Evolutionary conservation across 1,140 invertebrate genomes (phyloP), one percentile per base, ranked within the genome.

Genomic region (Patella vulgata): DNA sequence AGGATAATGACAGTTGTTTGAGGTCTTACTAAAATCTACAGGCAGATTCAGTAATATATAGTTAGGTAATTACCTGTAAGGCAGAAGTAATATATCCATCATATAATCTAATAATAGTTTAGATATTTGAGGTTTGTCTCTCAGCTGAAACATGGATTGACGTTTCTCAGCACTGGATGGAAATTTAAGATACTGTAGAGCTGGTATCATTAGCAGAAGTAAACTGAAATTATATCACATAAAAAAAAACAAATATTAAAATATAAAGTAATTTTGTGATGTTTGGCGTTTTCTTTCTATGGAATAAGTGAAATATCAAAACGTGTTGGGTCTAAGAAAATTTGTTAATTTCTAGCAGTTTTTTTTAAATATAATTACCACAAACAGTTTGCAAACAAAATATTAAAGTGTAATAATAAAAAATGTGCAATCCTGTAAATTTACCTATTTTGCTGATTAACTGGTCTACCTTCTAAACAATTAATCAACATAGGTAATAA

Each of bases 11-110:
- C n/a, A n/a, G n/a, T n/a, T n/a, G n/a, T n/a, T n/a, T n/a, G n/a
- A n/a, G n/a, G n/a, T n/a, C n/a, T n/a, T n/a, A n/a, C n/a, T n/a
- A n/a, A n/a, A n/a, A n/a, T n/a, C n/a, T n/a, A n/a, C n/a, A n/a
- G n/a, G n/a, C n/a, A n/a, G n/a, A n/a, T n/a, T n/a, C n/a, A n/a
- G n/a, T n/a, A n/a, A n/a, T n/a, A n/a, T n/a, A n/a, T n/a, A n/a
- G n/a, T n/a, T n/a, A n/a, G n/a, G n/a, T n/a, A n/a, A n/a, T 86
- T 66, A 94, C 91, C 91, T 91, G 83, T 95, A 97, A 40, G 94
- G 93, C 27, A 96, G 81, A 3, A 96, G 81, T 3, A 97, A 79
- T 28, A 95, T 86, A 85, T 96, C 93, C 59, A 93, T 88, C 69
- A 95, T 88, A 81, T 92, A 90, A 62, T 90, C 89, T 12, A 93